Percentiles rank a stretch among this genome's conserved stretches.
Evolutionary conservation across 1,140 invertebrate species (phyloP).

Genomic region (Pararge aegeria): DNA sequence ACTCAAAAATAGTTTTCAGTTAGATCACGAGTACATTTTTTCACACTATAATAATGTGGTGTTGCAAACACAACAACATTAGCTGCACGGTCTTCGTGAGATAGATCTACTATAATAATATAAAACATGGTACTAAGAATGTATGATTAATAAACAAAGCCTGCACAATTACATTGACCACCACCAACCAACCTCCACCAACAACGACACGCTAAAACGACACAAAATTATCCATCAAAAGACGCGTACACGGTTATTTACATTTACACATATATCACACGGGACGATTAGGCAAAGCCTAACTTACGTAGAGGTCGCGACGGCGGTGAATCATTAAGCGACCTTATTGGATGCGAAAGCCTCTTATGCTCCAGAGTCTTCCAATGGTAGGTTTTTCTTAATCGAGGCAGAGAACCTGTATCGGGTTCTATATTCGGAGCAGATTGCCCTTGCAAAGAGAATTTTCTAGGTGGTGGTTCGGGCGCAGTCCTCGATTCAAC

Average conservation of each 20-base stretch:
- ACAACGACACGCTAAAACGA: conserved; percentile 30
- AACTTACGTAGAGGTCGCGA: conserved; percentile 69
- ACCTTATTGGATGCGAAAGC: conserved; percentile 64
- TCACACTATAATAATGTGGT: too few species aligned
- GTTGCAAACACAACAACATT: too few species aligned
- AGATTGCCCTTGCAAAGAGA: conserved; percentile 51
- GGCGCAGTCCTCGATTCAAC: conserved; percentile 18
- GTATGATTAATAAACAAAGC: conserved; percentile 8
- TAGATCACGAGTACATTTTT: too few species aligned
- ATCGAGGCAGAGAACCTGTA: conserved; percentile 48
- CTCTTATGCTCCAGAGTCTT: conserved; percentile 69
- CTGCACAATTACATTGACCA: conserved; percentile 9
- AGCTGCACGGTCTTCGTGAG: too few species aligned
- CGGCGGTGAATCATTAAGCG: conserved; percentile 56
- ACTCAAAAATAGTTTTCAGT: too few species aligned
- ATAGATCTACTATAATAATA: too few species aligned
- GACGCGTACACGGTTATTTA: conserved; percentile 54
- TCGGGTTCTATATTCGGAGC: conserved; percentile 38
- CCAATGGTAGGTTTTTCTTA: conserved; percentile 63
- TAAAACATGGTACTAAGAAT: neutral
- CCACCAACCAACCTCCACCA: conserved; percentile 31
- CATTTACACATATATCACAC: conserved; percentile 55
- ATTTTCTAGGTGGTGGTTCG: conserved; percentile 42
- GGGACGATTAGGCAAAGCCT: conserved; percentile 55
- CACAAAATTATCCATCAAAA: conserved; percentile 35